phyloP scores from a whole-genome alignment of 2,113 vertebrate species.

The Zosterops hypoxanthus region DNA sequence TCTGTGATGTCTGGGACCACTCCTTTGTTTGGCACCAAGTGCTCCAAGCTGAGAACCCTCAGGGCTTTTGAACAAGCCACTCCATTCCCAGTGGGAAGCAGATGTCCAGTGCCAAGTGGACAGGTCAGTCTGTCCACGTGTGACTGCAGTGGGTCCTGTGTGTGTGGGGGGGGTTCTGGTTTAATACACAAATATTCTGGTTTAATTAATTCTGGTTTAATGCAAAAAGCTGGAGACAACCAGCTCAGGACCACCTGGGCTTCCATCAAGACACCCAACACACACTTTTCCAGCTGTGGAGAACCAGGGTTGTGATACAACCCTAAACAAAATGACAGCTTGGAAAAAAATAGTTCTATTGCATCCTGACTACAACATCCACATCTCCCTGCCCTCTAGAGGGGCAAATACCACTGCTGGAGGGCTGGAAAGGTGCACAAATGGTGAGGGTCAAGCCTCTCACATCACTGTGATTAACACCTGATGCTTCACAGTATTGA shows the following conservation, averaged over 20 bases:
- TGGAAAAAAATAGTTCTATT: background rate
- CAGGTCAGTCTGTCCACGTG: background rate
- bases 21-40: background rate
- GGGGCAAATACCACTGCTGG: background rate
- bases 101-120: background rate
- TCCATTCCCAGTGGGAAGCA: background rate
- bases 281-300: background rate
- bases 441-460: background rate
- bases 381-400: background rate
- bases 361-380: background rate
- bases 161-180: too few species aligned
- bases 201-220: background rate
- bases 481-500: background rate
- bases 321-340: background rate
- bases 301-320: background rate
- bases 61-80: background rate
- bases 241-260: background rate
- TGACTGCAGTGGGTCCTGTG: too few species aligned
- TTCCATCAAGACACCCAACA: background rate
- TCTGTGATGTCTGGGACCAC: background rate
- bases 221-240: background rate
- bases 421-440: background rate
- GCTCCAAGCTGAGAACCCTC: background rate
- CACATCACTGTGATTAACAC: background rate
- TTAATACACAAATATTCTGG: background rate